Conservation (phyloP, 2,888 invertebrate genomes). For the Limulus polyphemus region DNA sequence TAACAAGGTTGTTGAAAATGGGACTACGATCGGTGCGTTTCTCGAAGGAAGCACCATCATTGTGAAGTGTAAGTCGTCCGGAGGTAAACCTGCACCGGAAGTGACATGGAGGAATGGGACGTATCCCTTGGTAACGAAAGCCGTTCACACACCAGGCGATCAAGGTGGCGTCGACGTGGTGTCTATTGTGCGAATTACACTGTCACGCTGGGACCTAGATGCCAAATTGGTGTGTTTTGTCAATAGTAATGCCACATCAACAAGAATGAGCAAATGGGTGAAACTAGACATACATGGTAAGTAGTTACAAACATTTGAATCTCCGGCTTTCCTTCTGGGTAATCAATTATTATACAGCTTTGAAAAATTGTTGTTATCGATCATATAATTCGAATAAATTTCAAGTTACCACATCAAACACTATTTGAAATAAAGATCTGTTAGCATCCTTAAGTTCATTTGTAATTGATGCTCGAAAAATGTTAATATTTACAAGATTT, state of each 20-base stretch:
- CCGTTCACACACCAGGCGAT: neutral
- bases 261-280: conserved; percentile 37
- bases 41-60: conserved; percentile 55
- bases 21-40: conserved; percentile 48
- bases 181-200: conserved; percentile 25
- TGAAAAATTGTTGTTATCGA: too few species aligned
- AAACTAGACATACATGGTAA: conserved; percentile 61
- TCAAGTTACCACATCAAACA: too few species aligned
- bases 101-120: conserved; percentile 69
- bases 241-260: conserved; percentile 22
- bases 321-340: too few species aligned
- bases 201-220: conserved; percentile 27
- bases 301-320: too few species aligned
- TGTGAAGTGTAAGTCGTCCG: conserved; percentile 58
- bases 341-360: too few species aligned
- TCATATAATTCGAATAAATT: too few species aligned
- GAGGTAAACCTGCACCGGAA: conserved; percentile 70
- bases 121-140: conserved; percentile 23
- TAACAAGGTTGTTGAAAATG: conserved; percentile 16
- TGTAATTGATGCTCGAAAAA: too few species aligned
- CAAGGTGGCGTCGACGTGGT: conserved; percentile 12
- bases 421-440: too few species aligned
- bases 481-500: too few species aligned
- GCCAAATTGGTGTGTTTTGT: conserved; percentile 26
- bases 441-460: too few species aligned